Evolutionary conservation across 2,797 vertebrate species (phyloP).

Genomic region (Carapus acus): DNA sequence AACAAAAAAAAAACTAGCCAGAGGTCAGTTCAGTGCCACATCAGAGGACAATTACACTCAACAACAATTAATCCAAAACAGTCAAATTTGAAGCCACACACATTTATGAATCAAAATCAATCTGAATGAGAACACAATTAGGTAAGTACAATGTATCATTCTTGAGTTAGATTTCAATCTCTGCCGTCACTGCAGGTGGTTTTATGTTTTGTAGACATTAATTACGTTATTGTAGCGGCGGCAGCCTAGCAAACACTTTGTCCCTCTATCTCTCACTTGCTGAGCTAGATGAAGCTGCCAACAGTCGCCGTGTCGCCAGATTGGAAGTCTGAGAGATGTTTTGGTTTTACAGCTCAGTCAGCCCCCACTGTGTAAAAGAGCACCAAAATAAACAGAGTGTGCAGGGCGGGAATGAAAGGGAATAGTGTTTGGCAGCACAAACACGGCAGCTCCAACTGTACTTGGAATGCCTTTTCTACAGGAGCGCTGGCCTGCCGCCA

Average conservation of each 20-base stretch:
- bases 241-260: slow-evolving; percentile 28
- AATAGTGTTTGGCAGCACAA: slow-evolving; percentile 77
- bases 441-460: slow-evolving; percentile 66
- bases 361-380: slow-evolving; percentile 70
- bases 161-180: too few relatives aligned
- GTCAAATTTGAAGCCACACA: too few relatives aligned
- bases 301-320: slow-evolving; percentile 65
- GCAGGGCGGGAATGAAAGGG: slow-evolving; percentile 73
- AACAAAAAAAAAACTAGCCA: too few relatives aligned
- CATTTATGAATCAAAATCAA: too few relatives aligned
- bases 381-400: slow-evolving; percentile 77
- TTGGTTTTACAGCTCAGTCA: slow-evolving; percentile 71
- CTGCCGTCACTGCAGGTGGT: too few relatives aligned
- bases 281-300: slow-evolving; percentile 61
- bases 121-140: too few relatives aligned
- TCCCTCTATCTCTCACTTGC: slow-evolving; percentile 52
- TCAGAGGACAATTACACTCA: too few relatives aligned
- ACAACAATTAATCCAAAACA: too few relatives aligned
- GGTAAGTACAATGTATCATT: too few relatives aligned
- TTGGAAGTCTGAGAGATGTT: slow-evolving; percentile 68
- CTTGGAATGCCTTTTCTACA: slow-evolving; percentile 67
- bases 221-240: slow-evolving; percentile 11
- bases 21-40: too few relatives aligned
- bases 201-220: slow-evolving; percentile 5
- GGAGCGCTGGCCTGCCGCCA: too few relatives aligned